These are phyloP conservation scores for Pseudotriccus pelzelni DNA, from an alignment of 2,797 vertebrate species.

Conservation along the genomic window DNA sequence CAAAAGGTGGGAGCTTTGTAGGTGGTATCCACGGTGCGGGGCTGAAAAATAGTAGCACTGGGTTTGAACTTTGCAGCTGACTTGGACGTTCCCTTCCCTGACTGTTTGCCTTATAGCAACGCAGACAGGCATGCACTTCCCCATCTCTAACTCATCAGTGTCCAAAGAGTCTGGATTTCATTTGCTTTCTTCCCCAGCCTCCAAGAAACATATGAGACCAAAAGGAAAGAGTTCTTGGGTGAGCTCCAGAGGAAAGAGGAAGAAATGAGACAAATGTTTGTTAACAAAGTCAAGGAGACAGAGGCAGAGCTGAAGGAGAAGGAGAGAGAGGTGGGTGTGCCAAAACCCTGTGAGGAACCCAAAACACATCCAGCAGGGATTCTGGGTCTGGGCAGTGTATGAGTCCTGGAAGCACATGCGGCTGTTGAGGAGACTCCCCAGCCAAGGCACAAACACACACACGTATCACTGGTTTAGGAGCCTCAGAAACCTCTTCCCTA, in stretches of 20 bases:
- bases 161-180: not conserved
- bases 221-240: slow-evolving; percentile 95
- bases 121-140: not conserved
- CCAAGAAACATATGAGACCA: slow-evolving; percentile 97
- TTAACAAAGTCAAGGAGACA: slow-evolving; percentile 98
- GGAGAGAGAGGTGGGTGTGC: slow-evolving; percentile 89
- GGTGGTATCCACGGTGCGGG: too few species aligned
- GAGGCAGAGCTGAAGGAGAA: slow-evolving; percentile 96
- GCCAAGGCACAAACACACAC: not conserved
- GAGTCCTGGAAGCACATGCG: not conserved
- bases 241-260: slow-evolving; percentile 97
- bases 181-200: slow-evolving; percentile 79
- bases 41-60: not conserved
- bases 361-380: not conserved
- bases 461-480: not conserved
- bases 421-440: not conserved
- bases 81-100: not conserved
- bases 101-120: not conserved
- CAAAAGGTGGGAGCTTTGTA: not conserved
- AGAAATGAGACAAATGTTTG: slow-evolving; percentile 99
- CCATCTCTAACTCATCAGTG: not conserved
- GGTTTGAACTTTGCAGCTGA: not conserved
- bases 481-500: not conserved
- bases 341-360: not conserved
- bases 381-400: not conserved